Evolutionary conservation across 1,140 invertebrate species (phyloP).

Genomic region (Bombus pyrosoma): DNA sequence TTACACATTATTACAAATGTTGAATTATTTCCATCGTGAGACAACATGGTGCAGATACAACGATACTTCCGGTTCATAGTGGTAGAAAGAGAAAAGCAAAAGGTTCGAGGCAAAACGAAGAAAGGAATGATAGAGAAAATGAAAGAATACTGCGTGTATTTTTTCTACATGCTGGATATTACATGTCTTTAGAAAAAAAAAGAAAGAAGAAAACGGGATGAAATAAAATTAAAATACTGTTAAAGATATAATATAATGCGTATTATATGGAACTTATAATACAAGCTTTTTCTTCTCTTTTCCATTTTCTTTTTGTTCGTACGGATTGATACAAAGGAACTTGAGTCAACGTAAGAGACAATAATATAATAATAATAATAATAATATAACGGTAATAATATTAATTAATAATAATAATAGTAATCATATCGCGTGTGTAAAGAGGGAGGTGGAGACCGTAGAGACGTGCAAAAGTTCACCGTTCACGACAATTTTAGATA

Average conservation of each 20-base stretch:
- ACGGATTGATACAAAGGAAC: conserved; percentile 66
- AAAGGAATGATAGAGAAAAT: conserved; percentile 31
- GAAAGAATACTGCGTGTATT: conserved; percentile 55
- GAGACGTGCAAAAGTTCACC: conserved; percentile 3
- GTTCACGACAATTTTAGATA: conserved; percentile 10
- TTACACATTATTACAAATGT: background rate
- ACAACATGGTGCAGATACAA: background rate
- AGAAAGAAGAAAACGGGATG: conserved; percentile 48
- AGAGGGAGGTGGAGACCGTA: conserved; percentile 6
- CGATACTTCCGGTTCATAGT: conserved; percentile 14
- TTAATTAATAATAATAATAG: conserved; percentile 34
- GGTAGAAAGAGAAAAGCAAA: background rate
- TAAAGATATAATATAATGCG: conserved; percentile 50
- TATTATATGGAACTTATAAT: conserved; percentile 59
- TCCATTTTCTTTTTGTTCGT: conserved; percentile 46
- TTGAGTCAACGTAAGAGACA: conserved; percentile 49
- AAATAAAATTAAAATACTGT: conserved; percentile 71
- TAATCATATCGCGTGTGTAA: conserved; percentile 33
- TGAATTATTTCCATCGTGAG: background rate
- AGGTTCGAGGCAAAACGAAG: conserved; percentile 1
- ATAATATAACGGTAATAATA: conserved; percentile 33
- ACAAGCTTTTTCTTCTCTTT: conserved; percentile 59
- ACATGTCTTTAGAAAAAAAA: conserved; percentile 56
- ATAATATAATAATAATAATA: conserved; percentile 32
- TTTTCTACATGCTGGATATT: conserved; percentile 47